A percentile compares a stretch with the other conserved stretches of the same genome.
phyloP scores from a whole-genome alignment of 2,888 invertebrate genomes.

The Athalia rosae region DNA sequence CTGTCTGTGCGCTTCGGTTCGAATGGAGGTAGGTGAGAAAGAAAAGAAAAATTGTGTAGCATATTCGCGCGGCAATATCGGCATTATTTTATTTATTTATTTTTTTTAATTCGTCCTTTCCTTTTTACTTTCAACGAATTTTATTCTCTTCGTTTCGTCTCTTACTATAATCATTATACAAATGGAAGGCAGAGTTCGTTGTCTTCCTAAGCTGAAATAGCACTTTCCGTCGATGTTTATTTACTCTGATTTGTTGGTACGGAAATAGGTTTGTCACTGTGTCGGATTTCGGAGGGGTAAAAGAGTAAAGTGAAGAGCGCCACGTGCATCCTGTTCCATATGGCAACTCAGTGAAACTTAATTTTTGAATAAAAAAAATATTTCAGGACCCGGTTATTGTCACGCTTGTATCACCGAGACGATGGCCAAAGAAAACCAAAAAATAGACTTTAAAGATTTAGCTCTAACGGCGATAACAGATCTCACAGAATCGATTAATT shows the following conservation, averaged over 20 bases:
- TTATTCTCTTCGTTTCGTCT: background rate
- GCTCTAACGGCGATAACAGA: no score
- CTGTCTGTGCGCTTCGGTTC: conserved; percentile 68
- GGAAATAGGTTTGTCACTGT: conserved; percentile 14
- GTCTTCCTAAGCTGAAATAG: background rate
- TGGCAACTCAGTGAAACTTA: background rate
- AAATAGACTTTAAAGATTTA: conserved; percentile 51
- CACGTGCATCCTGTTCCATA: background rate
- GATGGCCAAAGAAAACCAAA: conserved; percentile 68
- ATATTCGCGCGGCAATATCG: no score
- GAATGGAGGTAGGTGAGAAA: conserved; percentile 69
- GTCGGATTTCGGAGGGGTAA: background rate
- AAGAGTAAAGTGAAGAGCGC: background rate
- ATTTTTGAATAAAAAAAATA: conserved; percentile 11
- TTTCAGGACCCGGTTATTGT: conserved; percentile 69
- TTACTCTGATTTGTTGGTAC: conserved; percentile 2
- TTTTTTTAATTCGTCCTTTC: background rate
- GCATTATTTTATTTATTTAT: no score
- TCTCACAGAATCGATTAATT: background rate
- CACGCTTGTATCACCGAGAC: conserved; percentile 68
- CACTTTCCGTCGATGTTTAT: conserved; percentile 20
- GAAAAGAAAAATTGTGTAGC: background rate
- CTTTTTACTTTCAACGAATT: background rate
- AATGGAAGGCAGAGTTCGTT: background rate
- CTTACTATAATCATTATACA: background rate